These are phyloP conservation scores for Laticauda colubrina DNA, from an alignment of 2,113 vertebrate species.

Conservation along the genomic window DNA sequence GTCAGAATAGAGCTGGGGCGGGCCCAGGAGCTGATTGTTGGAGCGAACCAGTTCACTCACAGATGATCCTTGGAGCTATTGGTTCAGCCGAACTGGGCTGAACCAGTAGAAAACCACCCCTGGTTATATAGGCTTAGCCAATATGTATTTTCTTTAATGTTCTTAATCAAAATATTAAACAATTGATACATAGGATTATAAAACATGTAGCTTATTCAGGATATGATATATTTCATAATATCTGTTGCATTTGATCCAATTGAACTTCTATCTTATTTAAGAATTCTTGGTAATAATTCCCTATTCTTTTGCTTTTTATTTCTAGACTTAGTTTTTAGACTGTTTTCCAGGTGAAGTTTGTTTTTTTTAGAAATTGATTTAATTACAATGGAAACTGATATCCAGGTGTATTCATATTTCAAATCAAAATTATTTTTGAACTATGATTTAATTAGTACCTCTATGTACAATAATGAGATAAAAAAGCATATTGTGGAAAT, in stretches of 20 bases:
- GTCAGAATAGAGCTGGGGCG: no score
- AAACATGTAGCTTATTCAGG: not conserved
- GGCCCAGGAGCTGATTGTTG: no score
- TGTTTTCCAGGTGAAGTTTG: not conserved
- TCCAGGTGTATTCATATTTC: not conserved
- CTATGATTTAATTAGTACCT: not conserved
- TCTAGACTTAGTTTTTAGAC: not conserved
- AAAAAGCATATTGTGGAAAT: not conserved
- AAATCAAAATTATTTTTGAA: not conserved
- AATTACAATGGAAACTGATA: not conserved
- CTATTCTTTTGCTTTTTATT: not conserved
- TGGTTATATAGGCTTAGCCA: not conserved
- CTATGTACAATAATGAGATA: not conserved
- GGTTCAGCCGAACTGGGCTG: no score
- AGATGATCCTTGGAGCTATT: no score
- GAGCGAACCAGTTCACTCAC: no score
- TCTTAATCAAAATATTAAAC: not conserved
- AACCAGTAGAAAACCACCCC: no score
- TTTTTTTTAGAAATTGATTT: not conserved
- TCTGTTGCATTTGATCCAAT: not conserved
- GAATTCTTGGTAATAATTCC: not conserved
- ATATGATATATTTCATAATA: not conserved
- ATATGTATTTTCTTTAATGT: not conserved
- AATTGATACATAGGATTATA: not conserved
- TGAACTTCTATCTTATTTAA: not conserved